A percentile compares a stretch with the other conserved stretches of the same genome.
These are phyloP conservation scores for Neopipo cinnamomea DNA, from an alignment of 2,113 vertebrate genomes.

Conservation along the genomic window DNA sequence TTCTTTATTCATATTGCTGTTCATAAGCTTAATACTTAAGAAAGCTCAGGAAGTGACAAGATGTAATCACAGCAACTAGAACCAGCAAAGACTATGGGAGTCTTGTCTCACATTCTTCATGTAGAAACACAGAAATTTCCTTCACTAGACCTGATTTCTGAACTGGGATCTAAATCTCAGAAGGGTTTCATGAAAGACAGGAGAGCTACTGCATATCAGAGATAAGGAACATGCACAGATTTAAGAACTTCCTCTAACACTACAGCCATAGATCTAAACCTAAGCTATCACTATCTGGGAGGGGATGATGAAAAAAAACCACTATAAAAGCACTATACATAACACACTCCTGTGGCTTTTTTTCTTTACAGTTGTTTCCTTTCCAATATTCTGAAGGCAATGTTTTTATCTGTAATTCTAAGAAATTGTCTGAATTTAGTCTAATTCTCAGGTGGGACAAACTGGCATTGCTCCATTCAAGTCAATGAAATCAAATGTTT, in stretches of 20 bases:
- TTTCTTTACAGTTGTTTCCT: background rate
- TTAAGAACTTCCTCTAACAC: background rate
- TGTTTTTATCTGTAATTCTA: background rate
- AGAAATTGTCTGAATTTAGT: background rate
- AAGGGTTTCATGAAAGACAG: background rate
- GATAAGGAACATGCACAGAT: background rate
- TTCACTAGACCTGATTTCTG: background rate
- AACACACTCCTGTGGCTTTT: background rate
- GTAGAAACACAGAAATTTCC: background rate
- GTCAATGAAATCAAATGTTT: background rate
- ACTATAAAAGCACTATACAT: background rate
- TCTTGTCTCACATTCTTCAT: background rate
- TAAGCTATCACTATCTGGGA: background rate
- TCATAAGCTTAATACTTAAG: background rate
- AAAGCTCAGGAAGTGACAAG: background rate
- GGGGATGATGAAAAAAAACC: background rate
- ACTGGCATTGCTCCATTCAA: background rate
- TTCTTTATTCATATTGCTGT: background rate
- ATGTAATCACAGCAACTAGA: background rate
- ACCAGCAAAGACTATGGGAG: background rate
- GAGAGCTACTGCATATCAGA: background rate
- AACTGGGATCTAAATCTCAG: background rate
- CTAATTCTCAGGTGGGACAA: background rate
- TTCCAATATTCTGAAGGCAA: background rate
- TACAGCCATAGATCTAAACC: background rate